Conservation (phyloP, 2,113 vertebrate genomes). For the Antechinus flavipes region DNA sequence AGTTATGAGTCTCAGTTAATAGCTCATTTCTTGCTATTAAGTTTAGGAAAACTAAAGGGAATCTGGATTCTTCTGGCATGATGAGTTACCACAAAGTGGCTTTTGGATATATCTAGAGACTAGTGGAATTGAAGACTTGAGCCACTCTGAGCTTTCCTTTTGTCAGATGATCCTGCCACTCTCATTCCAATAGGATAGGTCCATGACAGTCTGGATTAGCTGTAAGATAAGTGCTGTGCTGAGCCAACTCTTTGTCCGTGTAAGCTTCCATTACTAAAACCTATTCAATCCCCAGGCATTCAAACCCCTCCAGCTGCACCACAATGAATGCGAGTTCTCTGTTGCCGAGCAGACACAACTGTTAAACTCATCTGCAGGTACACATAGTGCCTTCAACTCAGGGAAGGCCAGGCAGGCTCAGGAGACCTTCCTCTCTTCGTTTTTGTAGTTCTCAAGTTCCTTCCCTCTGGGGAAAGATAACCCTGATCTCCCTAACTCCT, state of each 20-base stretch:
- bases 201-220: constrained; percentile 56
- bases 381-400: neutral
- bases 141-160: constrained; percentile 32
- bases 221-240: constrained; percentile 60
- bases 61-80: constrained; percentile 56
- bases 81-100: constrained; percentile 58
- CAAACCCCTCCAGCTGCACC: constrained; percentile 64
- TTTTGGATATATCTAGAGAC: constrained; percentile 37
- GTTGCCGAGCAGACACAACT: constrained; percentile 52
- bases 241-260: constrained; percentile 63
- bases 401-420: constrained; percentile 52
- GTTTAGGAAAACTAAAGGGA: constrained; percentile 35
- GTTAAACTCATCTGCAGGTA: constrained; percentile 80
- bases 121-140: neutral
- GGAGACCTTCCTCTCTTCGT: constrained; percentile 56
- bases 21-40: constrained; percentile 68
- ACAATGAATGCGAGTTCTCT: constrained; percentile 64
- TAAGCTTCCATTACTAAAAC: constrained; percentile 62
- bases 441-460: constrained; percentile 61
- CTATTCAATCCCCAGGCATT: constrained; percentile 53
- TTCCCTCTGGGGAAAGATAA: constrained; percentile 62
- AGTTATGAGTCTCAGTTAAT: constrained; percentile 73
- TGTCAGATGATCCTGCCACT: constrained; percentile 55
- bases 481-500: constrained; percentile 53
- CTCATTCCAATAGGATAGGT: constrained; percentile 49